These are phyloP conservation scores for Drosophila albomicans DNA, from an alignment of 1,140 invertebrate genomes.

Conservation along the genomic window DNA sequence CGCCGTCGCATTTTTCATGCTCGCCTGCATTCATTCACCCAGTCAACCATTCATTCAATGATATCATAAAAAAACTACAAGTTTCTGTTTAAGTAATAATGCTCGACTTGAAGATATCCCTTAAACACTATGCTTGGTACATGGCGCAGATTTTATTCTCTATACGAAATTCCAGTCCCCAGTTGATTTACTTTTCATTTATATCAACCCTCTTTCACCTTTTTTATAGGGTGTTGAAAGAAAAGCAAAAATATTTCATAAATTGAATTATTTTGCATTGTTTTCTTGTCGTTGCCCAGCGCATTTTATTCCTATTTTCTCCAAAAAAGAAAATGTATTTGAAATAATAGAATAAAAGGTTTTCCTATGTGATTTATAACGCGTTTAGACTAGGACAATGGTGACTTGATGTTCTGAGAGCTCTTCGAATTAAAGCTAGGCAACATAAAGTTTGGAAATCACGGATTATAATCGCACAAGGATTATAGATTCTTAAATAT, in stretches of 20 bases:
- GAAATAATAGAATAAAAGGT: constrained; percentile 34
- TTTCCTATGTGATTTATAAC: constrained; percentile 61
- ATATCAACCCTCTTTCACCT: background rate
- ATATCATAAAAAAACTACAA: constrained; percentile 12
- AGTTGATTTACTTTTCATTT: background rate
- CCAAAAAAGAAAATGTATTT: constrained; percentile 29
- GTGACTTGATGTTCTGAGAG: constrained; percentile 9
- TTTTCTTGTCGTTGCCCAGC: constrained; percentile 29
- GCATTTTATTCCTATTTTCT: constrained; percentile 21
- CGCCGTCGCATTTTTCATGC: constrained; percentile 51
- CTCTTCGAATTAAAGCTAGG: constrained; percentile 10
- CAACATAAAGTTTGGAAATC: constrained; percentile 2
- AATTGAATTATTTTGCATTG: constrained; percentile 75
- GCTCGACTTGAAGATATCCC: background rate
- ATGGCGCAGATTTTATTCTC: background rate
- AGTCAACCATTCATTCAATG: constrained; percentile 36
- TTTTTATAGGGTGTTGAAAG: background rate
- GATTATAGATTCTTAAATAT: constrained; percentile 70
- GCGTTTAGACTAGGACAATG: constrained; percentile 53
- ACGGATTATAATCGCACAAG: background rate
- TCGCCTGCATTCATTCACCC: constrained; percentile 39
- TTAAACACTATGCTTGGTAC: background rate
- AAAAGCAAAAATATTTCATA: constrained; percentile 63
- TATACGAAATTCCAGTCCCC: background rate
- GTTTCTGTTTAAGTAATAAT: background rate